These are phyloP conservation scores for Oopsacas minuta DNA, from an alignment of 37 sponge, comb jelly and placozoan genomes.

Conservation along the genomic window DNA sequence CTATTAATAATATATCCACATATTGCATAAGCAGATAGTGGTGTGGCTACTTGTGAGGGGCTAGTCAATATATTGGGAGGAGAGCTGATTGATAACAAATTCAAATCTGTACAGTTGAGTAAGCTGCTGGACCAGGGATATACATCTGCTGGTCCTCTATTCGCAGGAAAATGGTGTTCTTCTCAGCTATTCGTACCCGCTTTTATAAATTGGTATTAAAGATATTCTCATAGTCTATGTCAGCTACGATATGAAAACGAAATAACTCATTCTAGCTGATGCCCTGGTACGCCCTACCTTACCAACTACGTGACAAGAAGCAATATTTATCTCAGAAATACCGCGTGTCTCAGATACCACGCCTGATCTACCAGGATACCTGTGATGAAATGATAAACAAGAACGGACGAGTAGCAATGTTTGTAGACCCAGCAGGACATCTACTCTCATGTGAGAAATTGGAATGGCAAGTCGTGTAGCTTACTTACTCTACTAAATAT, in stretches of 20 bases:
- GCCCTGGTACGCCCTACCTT: constrained; percentile 14
- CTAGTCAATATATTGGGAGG: background rate
- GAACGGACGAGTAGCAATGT: background rate
- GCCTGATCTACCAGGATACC: background rate
- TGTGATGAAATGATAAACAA: background rate
- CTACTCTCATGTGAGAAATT: background rate
- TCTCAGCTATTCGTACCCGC: background rate
- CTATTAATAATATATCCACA: too few species aligned
- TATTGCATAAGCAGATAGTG: background rate
- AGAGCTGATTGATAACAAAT: background rate
- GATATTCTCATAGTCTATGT: background rate
- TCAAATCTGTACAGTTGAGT: background rate
- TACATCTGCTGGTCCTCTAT: background rate
- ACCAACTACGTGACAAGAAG: background rate
- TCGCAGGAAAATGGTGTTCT: background rate
- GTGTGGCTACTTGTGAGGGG: background rate
- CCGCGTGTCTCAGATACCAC: constrained; percentile 15
- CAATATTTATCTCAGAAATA: background rate
- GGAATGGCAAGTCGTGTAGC: too few species aligned
- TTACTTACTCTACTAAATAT: background rate
- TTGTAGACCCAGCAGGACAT: background rate
- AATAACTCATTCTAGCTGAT: background rate
- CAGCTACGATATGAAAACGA: background rate
- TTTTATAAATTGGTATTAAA: background rate
- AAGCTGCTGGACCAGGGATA: constrained; percentile 8